phyloP scores from a whole-genome alignment of 2,113 vertebrate genomes.

The Meriones unguiculatus region DNA sequence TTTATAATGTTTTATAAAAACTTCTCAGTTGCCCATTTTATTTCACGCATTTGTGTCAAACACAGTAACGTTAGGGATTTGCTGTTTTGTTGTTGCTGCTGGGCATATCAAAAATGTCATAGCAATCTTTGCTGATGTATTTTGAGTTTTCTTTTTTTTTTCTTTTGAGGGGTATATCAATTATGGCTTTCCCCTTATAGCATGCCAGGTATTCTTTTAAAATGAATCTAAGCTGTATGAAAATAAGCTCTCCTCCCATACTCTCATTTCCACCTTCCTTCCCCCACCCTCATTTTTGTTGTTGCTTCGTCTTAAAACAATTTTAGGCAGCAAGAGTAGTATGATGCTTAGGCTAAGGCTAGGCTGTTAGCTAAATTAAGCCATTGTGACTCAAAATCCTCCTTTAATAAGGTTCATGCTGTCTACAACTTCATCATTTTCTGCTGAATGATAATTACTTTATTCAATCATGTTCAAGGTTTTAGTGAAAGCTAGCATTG shows the following conservation, averaged over 20 bases:
- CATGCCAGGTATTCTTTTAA: conserved; percentile 82
- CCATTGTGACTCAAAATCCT: conserved; percentile 99
- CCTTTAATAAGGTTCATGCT: conserved; percentile 99
- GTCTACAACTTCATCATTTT: conserved; percentile 99
- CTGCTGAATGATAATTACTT: conserved; percentile 99
- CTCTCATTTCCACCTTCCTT: conserved; percentile 13
- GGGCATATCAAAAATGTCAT: conserved; percentile 76
- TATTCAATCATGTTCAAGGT: conserved; percentile 99
- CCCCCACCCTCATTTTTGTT: conserved; percentile 62
- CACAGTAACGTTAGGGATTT: conserved; percentile 45
- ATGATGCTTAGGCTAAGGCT: conserved; percentile 89
- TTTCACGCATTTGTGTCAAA: conserved; percentile 7
- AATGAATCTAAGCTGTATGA: conserved; percentile 82
- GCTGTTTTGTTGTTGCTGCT: conserved; percentile 76
- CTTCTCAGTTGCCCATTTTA: neutral
- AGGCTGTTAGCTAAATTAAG: conserved; percentile 99
- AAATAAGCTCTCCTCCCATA: conserved; percentile 69
- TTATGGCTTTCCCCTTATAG: conserved; percentile 82
- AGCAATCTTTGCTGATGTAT: conserved; percentile 79
- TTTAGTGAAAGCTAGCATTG: conserved; percentile 99
- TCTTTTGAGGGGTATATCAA: conserved; percentile 66
- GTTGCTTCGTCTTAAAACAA: conserved; percentile 83
- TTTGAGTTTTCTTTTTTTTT: conserved; percentile 43
- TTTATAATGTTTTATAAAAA: neutral
- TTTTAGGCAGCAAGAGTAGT: conserved; percentile 84